Evolutionary conservation across 92 coral and sea anemone genomes (phyloP).

Genomic region (Porites evermanni): DNA sequence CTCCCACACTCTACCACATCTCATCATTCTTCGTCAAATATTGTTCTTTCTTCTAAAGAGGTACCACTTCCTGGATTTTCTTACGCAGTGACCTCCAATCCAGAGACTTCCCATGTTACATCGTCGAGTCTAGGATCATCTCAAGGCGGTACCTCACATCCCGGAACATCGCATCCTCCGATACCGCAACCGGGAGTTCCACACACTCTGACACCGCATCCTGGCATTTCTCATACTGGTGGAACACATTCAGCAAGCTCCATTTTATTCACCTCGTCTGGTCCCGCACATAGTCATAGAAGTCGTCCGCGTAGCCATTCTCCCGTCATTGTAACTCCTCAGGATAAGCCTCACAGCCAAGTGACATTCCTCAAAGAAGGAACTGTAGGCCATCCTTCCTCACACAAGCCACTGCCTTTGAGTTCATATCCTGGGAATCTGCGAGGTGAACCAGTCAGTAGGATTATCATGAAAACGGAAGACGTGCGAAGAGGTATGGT

Average conservation of each 20-base stretch:
- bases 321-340: constrained; percentile 20
- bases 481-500: constrained; percentile 13
- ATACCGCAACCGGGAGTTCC: background rate
- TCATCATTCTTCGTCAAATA: constrained; percentile 2
- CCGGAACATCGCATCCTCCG: background rate
- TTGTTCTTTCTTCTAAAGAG: constrained; percentile 7
- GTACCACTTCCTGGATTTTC: background rate
- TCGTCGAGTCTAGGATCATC: background rate
- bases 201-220: background rate
- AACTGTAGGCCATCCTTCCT: background rate
- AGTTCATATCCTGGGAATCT: background rate
- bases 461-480: background rate
- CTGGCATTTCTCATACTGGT: constrained; percentile 24
- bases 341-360: constrained; percentile 21
- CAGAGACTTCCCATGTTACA: background rate
- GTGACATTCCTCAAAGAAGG: background rate
- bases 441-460: constrained; percentile 13
- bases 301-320: constrained; percentile 20
- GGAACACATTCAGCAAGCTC: constrained; percentile 22
- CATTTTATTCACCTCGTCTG: constrained; percentile 21
- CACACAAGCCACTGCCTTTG: background rate
- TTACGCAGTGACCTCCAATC: background rate
- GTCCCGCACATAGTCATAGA: background rate
- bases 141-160: background rate
- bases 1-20: constrained; percentile 9